Conservation (phyloP, 2,888 invertebrate genomes). For the Hofmannophila pseudospretella region DNA sequence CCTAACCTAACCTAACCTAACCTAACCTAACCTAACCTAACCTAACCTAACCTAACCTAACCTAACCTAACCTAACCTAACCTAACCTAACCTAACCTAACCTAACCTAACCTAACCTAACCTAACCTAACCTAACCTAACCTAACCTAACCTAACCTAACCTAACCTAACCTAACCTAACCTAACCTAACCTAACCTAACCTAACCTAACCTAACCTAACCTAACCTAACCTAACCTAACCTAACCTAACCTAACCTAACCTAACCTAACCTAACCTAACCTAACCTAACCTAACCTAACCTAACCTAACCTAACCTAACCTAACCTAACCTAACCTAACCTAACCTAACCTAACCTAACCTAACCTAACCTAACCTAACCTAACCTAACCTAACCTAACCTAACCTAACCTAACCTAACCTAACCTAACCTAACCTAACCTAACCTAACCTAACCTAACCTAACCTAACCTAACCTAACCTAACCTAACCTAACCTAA, state of each 20-base stretch:
- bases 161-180: slow-evolving; percentile 5
- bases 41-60: slow-evolving; percentile 21
- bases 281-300: slow-evolving; percentile 9
- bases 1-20: slow-evolving; percentile 24
- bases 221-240: slow-evolving; percentile 18
- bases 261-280: slow-evolving; percentile 9
- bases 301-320: slow-evolving; percentile 11
- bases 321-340: slow-evolving; percentile 15
- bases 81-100: slow-evolving; percentile 19
- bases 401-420: slow-evolving; percentile 15
- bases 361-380: slow-evolving; percentile 16
- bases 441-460: slow-evolving; percentile 16
- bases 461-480: slow-evolving; percentile 16
- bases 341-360: slow-evolving; percentile 16
- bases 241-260: slow-evolving; percentile 6
- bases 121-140: slow-evolving; percentile 18
- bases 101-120: slow-evolving; percentile 19
- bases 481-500: slow-evolving; percentile 15
- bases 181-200: slow-evolving; percentile 13
- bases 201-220: slow-evolving; percentile 22
- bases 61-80: slow-evolving; percentile 17
- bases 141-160: slow-evolving; percentile 3
- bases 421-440: slow-evolving; percentile 16
- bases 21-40: slow-evolving; percentile 23
- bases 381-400: slow-evolving; percentile 16